Base-by-base conservation (phyloP, 2,797 vertebrate species). In the Sparus aurata region DNA sequence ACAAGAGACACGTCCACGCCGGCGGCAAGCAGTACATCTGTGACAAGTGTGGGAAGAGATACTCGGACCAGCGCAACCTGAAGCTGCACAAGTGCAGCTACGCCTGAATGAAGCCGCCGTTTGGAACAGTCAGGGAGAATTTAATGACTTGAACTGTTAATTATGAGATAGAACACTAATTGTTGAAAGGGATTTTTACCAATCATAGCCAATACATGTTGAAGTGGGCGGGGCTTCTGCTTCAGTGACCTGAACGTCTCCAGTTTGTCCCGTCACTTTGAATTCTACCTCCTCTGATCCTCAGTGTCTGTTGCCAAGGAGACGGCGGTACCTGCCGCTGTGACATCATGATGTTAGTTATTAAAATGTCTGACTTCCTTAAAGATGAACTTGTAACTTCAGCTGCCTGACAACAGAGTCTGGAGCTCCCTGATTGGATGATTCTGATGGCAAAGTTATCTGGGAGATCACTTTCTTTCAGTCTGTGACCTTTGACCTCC, bases 1-100 rank as follows among this genome's bases (percentile, higher is more conserved):
- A 94, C 91, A 91, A 89, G 69, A 80, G 92, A 0, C 95, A 95
- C 74, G 85, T 95, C 9, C 95, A 96, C 25, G 93, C 92, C 2
- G 95, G 95, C 0, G 95, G 95, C 12, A 96, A 96, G 70, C 93
- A 94, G 87, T 96, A 83, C 83, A 96, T 96, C 80, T 96, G 95
- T 1, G 95, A 96, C 74, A 91, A 85, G 79, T 96, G 95, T 2
- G 95, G 95, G 0, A 96, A 96, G 80, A 92, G 90, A 22, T 96
- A 96, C 61, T 92, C 94, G 0, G 95, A 95, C 85, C 91, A 91
- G 1, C 93, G 95, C 60, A 95, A 95, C 80, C 91, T 96, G 0
- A 94, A 92, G 83, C 49, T 94, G 75, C 95, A 96, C 84, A 96
- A 95, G 86, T 96, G 95, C 20, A 77, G 90, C 83, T 96, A 95